Evolutionary conservation across 2,113 vertebrate genomes (phyloP).

Genomic region (Stercorarius parasiticus): DNA sequence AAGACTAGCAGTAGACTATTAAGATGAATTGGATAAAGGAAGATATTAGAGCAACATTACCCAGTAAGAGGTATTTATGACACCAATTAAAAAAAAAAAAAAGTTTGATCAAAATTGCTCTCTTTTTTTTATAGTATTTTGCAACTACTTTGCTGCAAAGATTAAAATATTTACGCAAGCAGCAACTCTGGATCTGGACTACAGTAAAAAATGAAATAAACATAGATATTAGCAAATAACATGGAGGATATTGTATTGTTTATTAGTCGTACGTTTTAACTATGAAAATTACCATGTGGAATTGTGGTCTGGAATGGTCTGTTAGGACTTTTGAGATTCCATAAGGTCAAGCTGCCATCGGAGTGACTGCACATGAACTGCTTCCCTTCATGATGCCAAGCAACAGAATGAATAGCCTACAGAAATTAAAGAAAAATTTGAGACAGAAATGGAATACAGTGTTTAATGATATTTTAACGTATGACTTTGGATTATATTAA

Average conservation of each 20-base stretch:
- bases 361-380: constrained; percentile 99
- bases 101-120: neutral
- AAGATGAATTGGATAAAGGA: neutral
- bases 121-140: neutral
- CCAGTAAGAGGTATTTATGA: neutral
- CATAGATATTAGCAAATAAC: neutral
- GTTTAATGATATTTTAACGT: neutral
- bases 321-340: constrained; percentile 93
- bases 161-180: neutral
- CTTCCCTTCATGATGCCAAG: constrained; percentile 97
- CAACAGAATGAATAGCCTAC: constrained; percentile 95
- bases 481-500: neutral
- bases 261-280: constrained; percentile 7
- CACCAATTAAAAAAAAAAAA: neutral
- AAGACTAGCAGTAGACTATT: neutral
- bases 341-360: constrained; percentile 94
- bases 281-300: constrained; percentile 89
- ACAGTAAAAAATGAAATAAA: neutral
- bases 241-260: neutral
- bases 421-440: constrained; percentile 21
- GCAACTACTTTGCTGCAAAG: neutral
- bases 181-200: neutral
- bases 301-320: constrained; percentile 94
- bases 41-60: neutral
- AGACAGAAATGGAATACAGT: neutral